Evolutionary conservation across 2,113 vertebrate species (phyloP), one percentile per base, ranked within the genome.

Genomic region (Chaetodon auriga): DNA sequence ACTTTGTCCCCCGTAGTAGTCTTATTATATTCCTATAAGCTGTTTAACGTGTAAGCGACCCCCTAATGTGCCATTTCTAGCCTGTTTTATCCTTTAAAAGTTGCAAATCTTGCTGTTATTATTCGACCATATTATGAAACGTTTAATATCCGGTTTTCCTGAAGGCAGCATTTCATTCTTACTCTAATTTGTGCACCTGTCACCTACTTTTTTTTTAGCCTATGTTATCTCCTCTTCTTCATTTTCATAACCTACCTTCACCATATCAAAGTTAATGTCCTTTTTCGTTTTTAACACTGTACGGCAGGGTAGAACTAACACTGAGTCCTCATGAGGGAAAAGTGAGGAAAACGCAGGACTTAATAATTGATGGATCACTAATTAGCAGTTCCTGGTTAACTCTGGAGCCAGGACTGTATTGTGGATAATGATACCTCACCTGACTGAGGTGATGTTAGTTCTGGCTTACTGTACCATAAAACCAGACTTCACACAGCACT

Each of bases 391-490:
- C 19, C 38, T 71, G 65, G 48, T 18, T 68, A 49, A 62, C 41
- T 62, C 65, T 74, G 25, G 57, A 30, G 58, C 62, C n/a, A 36
- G 16, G 36, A 8, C 18, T 70, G 13, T 15, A 21, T 7, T 38
- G 43, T 21, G 19, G 65, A 35, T 76, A 38, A 55, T 75, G 25
- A 51, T 19, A 35, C 41, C 21, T 46, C 54, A 25, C 55, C 38
- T 19, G n/a, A 70, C n/a, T 11, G 1, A 58, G 60, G 51, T 46
- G 58, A 15, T 75, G 58, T 62, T 49, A 46, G 69, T 36, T 46
- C 21, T 54, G 62, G 23, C 21, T 75, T 68, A 80, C 71, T 90
- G 77, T 72, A 80, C 54, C 80, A 57, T 77, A 80, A 85, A 86
- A 60, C 41, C 46, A 70, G 76, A 81, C 76, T 77, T 78, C 64